Evolutionary conservation across 2,113 vertebrate genomes (phyloP).

Genomic region (Stegastes partitus): DNA sequence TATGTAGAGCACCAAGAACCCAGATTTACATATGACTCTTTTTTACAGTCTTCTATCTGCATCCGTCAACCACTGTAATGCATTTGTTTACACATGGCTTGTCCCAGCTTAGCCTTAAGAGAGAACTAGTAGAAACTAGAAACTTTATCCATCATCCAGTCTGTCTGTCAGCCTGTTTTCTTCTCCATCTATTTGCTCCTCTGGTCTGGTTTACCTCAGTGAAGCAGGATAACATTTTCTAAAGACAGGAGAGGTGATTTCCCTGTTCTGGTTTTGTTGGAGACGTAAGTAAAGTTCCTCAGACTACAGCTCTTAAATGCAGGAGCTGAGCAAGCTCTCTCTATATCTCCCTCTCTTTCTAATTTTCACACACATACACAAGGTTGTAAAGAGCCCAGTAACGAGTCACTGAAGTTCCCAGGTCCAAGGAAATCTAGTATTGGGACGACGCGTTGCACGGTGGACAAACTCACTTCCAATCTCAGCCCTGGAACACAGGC

Average conservation of each 20-base stretch:
- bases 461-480: slow-evolving; percentile 16
- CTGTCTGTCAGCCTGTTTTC: slow-evolving; percentile 21
- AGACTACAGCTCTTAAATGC: slow-evolving; percentile 26
- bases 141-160: slow-evolving; percentile 36
- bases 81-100: slow-evolving; percentile 45
- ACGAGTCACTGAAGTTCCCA: neutral
- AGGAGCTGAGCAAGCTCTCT: neutral
- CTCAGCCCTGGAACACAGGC: slow-evolving; percentile 6
- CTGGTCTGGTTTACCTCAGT: slow-evolving; percentile 29
- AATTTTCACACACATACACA: slow-evolving; percentile 34
- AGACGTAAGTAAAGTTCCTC: neutral
- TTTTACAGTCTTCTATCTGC: slow-evolving; percentile 37
- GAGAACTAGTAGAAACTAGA: slow-evolving; percentile 15
- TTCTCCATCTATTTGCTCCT: slow-evolving; percentile 31
- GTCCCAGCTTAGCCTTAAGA: slow-evolving; percentile 23
- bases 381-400: slow-evolving; percentile 31
- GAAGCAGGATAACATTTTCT: slow-evolving; percentile 23
- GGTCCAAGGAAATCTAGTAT: slow-evolving; percentile 13
- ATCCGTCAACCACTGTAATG: slow-evolving; percentile 19
- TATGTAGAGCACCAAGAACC: slow-evolving; percentile 39
- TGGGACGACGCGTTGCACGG: slow-evolving; percentile 1
- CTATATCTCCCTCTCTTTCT: slow-evolving; percentile 13
- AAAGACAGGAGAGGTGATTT: slow-evolving; percentile 25
- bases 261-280: slow-evolving; percentile 17
- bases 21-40: slow-evolving; percentile 51